Evolutionary conservation across 1,140 invertebrate species (phyloP).

Genomic region (Harpegnathos saltator): DNA sequence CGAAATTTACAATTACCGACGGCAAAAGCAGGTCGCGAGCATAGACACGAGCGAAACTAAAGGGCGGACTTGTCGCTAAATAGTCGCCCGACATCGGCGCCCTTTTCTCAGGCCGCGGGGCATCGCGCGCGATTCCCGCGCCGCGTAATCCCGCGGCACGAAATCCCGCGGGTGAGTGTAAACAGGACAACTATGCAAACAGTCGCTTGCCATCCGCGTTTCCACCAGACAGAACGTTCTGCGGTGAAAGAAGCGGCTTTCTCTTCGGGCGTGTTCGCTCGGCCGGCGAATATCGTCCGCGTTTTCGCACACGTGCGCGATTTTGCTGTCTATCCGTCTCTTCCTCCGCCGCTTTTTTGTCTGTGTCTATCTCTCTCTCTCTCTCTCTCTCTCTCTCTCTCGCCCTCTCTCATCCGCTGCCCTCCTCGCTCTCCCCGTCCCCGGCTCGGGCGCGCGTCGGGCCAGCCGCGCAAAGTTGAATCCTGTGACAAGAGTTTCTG

Average conservation of each 20-base stretch:
- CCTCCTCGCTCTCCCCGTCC: no score
- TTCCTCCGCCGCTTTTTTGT: not conserved
- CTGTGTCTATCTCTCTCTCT: not conserved
- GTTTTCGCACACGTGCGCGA: constrained; percentile 42
- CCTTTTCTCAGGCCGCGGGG: constrained; percentile 55
- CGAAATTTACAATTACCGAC: constrained; percentile 11
- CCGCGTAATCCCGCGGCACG: constrained; percentile 54
- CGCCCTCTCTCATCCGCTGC: not conserved
- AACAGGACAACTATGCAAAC: constrained; percentile 62
- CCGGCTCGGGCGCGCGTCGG: not conserved
- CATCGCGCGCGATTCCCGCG: constrained; percentile 43
- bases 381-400: not conserved
- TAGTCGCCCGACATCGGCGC: constrained; percentile 25
- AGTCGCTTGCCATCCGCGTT: constrained; percentile 2
- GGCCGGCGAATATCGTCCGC: constrained; percentile 18
- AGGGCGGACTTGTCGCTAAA: no score
- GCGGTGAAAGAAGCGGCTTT: constrained; percentile 51
- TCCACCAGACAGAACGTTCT: constrained; percentile 27
- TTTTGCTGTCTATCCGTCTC: constrained; percentile 11
- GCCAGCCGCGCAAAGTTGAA: constrained; percentile 65
- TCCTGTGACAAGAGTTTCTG: constrained; percentile 73
- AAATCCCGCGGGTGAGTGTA: constrained; percentile 45
- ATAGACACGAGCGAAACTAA: no score
- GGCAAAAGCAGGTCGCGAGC: no score
- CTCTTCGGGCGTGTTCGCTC: constrained; percentile 7